Evolutionary conservation across 2,113 vertebrate species (phyloP).

Genomic region (Carassius carassius): DNA sequence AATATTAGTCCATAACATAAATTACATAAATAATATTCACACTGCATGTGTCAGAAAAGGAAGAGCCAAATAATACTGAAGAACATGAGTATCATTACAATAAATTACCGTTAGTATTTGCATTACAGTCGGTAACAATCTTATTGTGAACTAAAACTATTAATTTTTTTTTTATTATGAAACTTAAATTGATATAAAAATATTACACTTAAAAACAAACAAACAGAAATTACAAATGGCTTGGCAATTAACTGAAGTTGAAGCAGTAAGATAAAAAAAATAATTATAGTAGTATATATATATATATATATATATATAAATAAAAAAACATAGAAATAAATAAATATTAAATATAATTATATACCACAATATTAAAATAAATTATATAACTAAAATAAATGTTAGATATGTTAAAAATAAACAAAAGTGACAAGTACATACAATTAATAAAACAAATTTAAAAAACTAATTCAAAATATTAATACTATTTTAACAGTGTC

Average conservation of each 20-base stretch:
- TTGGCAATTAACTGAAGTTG: not conserved
- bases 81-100: not conserved
- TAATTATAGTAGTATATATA: not conserved
- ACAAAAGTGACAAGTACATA: not conserved
- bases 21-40: not conserved
- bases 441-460: not conserved
- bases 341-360: not conserved
- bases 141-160: not conserved
- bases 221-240: too few relatives aligned
- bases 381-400: too few relatives aligned
- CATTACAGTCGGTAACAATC: not conserved
- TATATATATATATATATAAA: too few relatives aligned
- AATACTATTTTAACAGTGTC: not conserved
- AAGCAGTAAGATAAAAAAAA: not conserved
- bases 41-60: conserved; percentile 8
- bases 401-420: not conserved
- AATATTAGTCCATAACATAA: not conserved
- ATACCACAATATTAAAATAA: too few relatives aligned
- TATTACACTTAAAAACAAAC: not conserved
- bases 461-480: not conserved
- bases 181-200: not conserved
- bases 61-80: not conserved
- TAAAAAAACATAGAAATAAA: not conserved
- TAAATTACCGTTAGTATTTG: not conserved
- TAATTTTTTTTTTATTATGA: not conserved